These are phyloP conservation scores for Morone chrysops DNA, from an alignment of 2,113 vertebrate genomes.

Conservation along the genomic window DNA sequence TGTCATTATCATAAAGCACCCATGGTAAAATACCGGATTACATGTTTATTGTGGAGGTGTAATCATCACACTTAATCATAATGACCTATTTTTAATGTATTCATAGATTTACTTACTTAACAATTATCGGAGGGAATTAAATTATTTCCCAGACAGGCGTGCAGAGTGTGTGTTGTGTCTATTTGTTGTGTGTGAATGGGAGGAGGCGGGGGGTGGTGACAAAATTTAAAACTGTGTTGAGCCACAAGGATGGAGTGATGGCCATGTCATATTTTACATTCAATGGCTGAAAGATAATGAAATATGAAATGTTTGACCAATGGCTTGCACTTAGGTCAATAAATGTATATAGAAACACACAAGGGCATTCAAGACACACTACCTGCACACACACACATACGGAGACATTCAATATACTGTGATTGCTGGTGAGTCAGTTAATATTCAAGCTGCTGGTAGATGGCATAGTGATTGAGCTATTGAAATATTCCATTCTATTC, in stretches of 20 bases:
- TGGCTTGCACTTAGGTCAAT: conserved; percentile 22
- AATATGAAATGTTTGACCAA: conserved; percentile 41
- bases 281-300: conserved; percentile 34
- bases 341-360: conserved; percentile 15
- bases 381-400: conserved; percentile 9
- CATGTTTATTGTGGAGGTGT: conserved; percentile 35
- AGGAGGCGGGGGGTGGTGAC: not conserved
- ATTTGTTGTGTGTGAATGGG: not conserved
- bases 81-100: conserved; percentile 54
- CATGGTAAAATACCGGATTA: conserved; percentile 14
- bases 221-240: conserved; percentile 29
- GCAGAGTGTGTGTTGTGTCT: not conserved
- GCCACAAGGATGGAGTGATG: conserved; percentile 10
- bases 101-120: conserved; percentile 47
- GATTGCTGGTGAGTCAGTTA: conserved; percentile 48
- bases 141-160: conserved; percentile 35
- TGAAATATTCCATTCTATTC: conserved; percentile 52
- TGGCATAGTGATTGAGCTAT: conserved; percentile 62
- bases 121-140: conserved; percentile 38
- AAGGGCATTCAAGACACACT: conserved; percentile 18
- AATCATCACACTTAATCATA: conserved; percentile 48
- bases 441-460: conserved; percentile 63
- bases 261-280: conserved; percentile 26
- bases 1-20: conserved; percentile 20
- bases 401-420: conserved; percentile 11